Evolutionary conservation across 2,113 vertebrate genomes (phyloP).

Genomic region (Rallus limicola): DNA sequence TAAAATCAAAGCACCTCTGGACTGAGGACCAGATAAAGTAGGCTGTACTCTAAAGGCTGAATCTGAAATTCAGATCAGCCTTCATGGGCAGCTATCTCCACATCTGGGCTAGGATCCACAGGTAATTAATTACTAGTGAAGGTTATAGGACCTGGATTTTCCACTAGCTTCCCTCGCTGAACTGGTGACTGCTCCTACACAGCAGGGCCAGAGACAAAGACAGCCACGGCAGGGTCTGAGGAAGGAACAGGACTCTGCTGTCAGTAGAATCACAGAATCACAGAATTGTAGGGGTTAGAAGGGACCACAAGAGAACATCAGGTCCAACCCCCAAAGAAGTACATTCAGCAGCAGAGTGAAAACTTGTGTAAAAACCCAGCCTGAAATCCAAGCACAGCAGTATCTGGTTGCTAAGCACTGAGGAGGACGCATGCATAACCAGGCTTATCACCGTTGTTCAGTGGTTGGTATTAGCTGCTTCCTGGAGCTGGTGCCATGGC

Average conservation of each 20-base stretch:
- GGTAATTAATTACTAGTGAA: background rate
- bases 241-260: background rate
- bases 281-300: too few species aligned
- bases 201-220: background rate
- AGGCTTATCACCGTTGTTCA: accelerated
- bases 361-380: background rate
- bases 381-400: background rate
- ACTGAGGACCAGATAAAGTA: background rate
- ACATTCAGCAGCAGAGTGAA: background rate
- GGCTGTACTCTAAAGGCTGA: background rate
- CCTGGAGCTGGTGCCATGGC: background rate
- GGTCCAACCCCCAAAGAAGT: too few species aligned
- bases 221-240: background rate
- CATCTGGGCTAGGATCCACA: background rate
- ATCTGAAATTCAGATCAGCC: background rate
- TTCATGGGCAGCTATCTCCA: background rate
- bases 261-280: background rate
- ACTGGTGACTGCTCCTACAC: background rate
- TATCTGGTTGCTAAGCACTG: background rate
- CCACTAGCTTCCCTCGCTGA: background rate
- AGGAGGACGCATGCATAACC: accelerated
- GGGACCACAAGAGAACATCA: too few species aligned
- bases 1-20: background rate
- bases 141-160: background rate
- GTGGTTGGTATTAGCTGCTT: background rate